These are phyloP conservation scores for Takifugu ocellatus DNA, from an alignment of 2,797 vertebrate genomes.

Conservation along the genomic window DNA sequence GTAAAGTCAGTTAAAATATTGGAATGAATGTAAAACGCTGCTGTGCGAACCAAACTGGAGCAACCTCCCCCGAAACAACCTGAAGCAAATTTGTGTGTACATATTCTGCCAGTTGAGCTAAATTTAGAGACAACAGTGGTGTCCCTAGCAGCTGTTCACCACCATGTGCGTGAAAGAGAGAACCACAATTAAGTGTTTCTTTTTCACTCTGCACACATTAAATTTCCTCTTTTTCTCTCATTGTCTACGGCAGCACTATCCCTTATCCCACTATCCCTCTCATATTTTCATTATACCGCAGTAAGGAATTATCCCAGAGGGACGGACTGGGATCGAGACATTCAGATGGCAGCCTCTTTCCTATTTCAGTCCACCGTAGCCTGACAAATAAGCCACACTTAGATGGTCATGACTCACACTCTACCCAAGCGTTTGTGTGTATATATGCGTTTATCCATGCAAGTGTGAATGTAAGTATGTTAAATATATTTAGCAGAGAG, in stretches of 20 bases:
- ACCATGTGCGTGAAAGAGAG: constrained; percentile 31
- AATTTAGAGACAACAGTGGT: constrained; percentile 56
- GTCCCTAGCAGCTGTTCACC: constrained; percentile 51
- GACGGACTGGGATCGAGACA: neutral
- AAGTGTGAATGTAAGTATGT: constrained; percentile 50
- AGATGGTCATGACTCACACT: constrained; percentile 61
- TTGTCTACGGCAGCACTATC: constrained; percentile 6
- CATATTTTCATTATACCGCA: neutral
- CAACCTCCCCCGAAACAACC: constrained; percentile 2
- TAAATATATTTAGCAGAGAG: constrained; percentile 72
- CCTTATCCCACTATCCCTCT: neutral
- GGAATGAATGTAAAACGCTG: constrained; percentile 2
- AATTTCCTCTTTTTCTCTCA: constrained; percentile 1
- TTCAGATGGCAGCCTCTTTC: constrained; percentile 37
- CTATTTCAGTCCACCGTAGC: constrained; percentile 50
- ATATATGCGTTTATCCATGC: constrained; percentile 20
- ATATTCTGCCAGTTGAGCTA: constrained; percentile 44
- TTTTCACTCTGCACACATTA: neutral
- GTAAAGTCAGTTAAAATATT: too few species aligned
- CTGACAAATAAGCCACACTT: constrained; percentile 65
- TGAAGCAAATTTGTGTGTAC: constrained; percentile 3
- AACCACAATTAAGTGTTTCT: constrained; percentile 15
- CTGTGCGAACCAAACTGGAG: neutral
- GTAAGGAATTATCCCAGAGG: neutral
- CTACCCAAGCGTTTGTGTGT: constrained; percentile 37